Conservation (phyloP, 2,888 invertebrate genomes). For the Cynaeus angustus region DNA sequence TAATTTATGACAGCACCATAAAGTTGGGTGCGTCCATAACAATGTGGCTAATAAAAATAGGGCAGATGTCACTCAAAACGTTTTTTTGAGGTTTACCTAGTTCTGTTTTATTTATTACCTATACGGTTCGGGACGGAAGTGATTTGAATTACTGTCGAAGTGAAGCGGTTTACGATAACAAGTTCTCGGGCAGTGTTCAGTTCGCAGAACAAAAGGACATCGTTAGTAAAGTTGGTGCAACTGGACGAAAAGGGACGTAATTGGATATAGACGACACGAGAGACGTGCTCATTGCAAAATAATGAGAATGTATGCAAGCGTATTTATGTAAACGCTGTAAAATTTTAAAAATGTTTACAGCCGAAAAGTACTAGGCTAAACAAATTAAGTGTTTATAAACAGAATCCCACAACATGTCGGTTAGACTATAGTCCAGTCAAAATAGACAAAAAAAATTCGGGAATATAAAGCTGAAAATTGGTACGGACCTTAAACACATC, state of each 20-base stretch:
- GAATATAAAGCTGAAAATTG: too few species aligned
- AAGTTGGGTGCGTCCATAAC: constrained; percentile 18
- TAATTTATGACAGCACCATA: constrained; percentile 34
- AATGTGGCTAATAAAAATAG: constrained; percentile 55
- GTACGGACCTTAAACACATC: too few species aligned
- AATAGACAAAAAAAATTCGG: too few species aligned
- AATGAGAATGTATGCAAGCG: constrained; percentile 17
- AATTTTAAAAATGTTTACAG: too few species aligned
- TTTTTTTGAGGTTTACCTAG: constrained; percentile 19
- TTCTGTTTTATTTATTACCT: constrained; percentile 26
- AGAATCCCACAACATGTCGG: too few species aligned
- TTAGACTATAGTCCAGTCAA: too few species aligned
- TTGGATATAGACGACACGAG: constrained; percentile 45
- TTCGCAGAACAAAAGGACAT: constrained; percentile 42
- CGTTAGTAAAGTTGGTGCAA: constrained; percentile 44
- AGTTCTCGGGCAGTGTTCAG: constrained; percentile 21
- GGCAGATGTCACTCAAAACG: constrained; percentile 56
- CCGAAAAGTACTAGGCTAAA: too few species aligned
- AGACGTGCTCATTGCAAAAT: constrained; percentile 27
- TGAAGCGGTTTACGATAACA: constrained; percentile 21
- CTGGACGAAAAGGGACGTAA: constrained; percentile 43
- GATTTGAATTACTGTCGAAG: constrained; percentile 23
- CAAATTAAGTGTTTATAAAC: too few species aligned
- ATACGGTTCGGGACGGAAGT: constrained; percentile 8
- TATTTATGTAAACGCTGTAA: too few species aligned